phyloP scores from a whole-genome alignment of 2,113 vertebrate genomes.

The Dasyurus viverrinus region DNA sequence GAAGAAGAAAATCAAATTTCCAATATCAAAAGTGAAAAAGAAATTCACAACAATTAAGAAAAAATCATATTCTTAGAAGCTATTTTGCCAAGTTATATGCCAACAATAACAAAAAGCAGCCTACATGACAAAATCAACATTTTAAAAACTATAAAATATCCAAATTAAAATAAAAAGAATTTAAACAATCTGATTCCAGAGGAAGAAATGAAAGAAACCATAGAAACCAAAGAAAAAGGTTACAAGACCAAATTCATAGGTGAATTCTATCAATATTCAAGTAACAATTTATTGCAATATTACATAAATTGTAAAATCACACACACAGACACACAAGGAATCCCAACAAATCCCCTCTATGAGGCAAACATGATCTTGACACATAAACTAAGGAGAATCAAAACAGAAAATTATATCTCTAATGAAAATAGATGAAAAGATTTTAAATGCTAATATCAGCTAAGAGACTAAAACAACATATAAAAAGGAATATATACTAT shows the following conservation, averaged over 20 bases:
- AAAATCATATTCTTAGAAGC: not conserved
- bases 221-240: not conserved
- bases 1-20: not conserved
- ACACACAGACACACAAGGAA: not conserved
- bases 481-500: not conserved
- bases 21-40: not conserved
- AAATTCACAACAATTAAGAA: not conserved
- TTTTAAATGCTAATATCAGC: not conserved
- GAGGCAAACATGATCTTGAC: not conserved
- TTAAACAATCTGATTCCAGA: not conserved
- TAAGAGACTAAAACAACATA: not conserved
- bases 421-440: not conserved
- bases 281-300: not conserved
- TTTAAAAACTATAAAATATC: not conserved
- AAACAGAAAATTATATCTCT: not conserved
- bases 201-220: not conserved
- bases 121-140: not conserved
- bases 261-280: not conserved
- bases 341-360: not conserved
- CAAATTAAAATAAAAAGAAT: not conserved
- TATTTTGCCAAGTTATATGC: not conserved
- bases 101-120: not conserved
- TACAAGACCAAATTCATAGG: not conserved
- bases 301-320: not conserved
- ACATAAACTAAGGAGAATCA: not conserved